phyloP scores from a whole-genome alignment of 2,113 vertebrate genomes.

The Ophiodon elongatus region DNA sequence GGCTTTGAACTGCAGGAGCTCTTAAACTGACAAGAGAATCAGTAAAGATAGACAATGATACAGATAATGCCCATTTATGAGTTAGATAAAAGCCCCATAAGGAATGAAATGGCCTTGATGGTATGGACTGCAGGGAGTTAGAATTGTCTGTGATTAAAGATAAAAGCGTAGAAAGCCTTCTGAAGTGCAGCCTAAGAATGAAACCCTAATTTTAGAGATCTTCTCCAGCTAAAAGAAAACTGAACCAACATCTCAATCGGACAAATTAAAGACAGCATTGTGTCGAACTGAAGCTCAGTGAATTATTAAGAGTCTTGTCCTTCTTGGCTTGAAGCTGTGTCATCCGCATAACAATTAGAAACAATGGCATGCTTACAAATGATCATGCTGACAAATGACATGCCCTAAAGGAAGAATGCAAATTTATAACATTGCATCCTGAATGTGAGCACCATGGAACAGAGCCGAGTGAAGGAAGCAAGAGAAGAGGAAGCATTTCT shows the following conservation, averaged over 20 bases:
- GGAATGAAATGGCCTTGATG: neutral
- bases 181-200: neutral
- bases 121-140: neutral
- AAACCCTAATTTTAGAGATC: neutral
- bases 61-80: neutral
- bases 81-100: neutral
- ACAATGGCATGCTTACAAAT: constrained; percentile 38
- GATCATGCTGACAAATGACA: constrained; percentile 21
- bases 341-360: constrained; percentile 51
- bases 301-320: no score
- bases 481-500: constrained; percentile 11
- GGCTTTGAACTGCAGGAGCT: neutral
- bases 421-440: constrained; percentile 33
- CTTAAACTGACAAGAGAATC: constrained; percentile 8
- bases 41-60: neutral
- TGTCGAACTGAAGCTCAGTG: no score
- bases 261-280: neutral
- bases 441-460: neutral
- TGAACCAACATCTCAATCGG: neutral
- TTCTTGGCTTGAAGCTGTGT: neutral
- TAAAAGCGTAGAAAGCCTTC: neutral
- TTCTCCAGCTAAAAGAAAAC: constrained; percentile 1
- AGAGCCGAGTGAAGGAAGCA: neutral
- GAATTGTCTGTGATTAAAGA: constrained; percentile 6
- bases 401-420: constrained; percentile 30